A percentile compares a stretch with the other conserved stretches of the same genome.
phyloP scores from a whole-genome alignment of 2,797 vertebrate genomes.

The Heliangelus exortis region DNA sequence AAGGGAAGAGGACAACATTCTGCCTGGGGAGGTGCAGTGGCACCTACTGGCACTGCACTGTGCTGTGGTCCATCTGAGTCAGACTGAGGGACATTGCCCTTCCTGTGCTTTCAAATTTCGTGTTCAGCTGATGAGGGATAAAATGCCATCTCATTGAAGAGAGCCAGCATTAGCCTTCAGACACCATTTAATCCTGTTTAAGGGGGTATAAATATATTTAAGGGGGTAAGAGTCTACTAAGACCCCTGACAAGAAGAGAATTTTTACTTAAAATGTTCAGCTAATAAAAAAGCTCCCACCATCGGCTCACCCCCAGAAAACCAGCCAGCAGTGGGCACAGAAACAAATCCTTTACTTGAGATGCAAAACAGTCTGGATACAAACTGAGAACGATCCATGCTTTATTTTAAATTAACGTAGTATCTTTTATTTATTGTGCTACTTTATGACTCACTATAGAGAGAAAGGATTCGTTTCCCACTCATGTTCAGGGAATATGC shows the following conservation, averaged over 20 bases:
- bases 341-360: background rate
- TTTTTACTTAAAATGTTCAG: background rate
- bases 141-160: background rate
- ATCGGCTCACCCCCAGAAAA: background rate
- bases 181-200: background rate
- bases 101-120: background rate
- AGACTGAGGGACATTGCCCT: background rate
- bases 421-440: background rate
- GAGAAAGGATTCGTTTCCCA: slow-evolving; percentile 37
- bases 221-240: background rate
- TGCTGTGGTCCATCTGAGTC: rapidly evolving
- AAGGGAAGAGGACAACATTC: background rate
- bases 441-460: background rate
- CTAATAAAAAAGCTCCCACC: background rate
- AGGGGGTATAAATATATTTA: background rate
- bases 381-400: background rate
- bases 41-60: background rate
- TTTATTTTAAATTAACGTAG: background rate
- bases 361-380: background rate
- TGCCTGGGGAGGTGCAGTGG: background rate
- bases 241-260: background rate
- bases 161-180: background rate
- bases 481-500: background rate
- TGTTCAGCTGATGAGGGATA: background rate
- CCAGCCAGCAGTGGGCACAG: background rate